These are phyloP conservation scores for Trichoplax adhaerens DNA, from an alignment of 37 sponge, comb jelly and placozoan genomes.

Conservation along the genomic window DNA sequence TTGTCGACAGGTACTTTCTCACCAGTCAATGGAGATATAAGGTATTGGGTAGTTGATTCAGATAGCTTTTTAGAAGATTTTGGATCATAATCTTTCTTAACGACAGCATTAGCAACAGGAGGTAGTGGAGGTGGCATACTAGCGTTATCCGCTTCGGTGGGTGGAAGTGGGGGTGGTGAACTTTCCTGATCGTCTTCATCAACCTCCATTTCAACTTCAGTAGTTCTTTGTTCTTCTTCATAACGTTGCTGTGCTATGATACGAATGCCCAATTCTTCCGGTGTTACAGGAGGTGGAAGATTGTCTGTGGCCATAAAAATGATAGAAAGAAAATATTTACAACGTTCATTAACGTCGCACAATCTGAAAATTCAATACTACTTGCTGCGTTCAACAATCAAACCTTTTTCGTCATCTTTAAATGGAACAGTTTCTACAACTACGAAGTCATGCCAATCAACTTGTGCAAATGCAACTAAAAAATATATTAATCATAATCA, in stretches of 20 bases:
- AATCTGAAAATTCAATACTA: neutral
- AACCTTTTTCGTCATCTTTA: conserved; percentile 72
- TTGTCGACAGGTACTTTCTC: conserved; percentile 72
- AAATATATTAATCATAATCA: neutral
- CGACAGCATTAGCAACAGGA: conserved; percentile 23
- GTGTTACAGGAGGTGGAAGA: conserved; percentile 83
- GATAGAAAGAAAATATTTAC: neutral
- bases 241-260: conserved; percentile 75
- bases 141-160: too few species aligned
- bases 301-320: conserved; percentile 25
- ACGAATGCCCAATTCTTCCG: conserved; percentile 67
- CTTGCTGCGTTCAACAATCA: neutral
- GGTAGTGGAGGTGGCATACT: conserved; percentile 1
- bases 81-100: conserved; percentile 81
- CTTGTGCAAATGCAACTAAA: conserved; percentile 81
- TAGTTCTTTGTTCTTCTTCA: conserved; percentile 8
- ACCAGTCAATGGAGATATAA: conserved; percentile 89
- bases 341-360: neutral
- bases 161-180: too few species aligned
- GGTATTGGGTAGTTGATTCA: conserved; percentile 26
- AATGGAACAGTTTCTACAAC: conserved; percentile 88
- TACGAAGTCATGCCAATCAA: conserved; percentile 99
- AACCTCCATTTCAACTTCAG: conserved; percentile 13
- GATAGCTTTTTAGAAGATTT: conserved; percentile 21
- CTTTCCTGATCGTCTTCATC: conserved; percentile 48